Conservation (phyloP, 2,797 vertebrate genomes). For the Esox masquinongy region DNA sequence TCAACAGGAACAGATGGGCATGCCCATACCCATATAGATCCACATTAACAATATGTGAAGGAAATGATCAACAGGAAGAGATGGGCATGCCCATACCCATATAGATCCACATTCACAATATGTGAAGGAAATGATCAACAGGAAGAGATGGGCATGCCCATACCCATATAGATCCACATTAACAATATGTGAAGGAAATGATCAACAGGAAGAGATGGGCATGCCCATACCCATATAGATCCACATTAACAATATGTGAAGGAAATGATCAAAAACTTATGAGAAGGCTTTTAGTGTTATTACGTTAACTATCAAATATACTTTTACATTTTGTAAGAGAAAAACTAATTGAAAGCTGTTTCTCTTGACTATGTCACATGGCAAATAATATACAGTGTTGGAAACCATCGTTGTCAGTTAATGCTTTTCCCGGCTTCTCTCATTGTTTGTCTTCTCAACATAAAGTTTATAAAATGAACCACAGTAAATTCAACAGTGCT, state of each 20-base stretch:
- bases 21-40: background rate
- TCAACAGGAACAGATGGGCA: background rate
- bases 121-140: too few species aligned
- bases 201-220: background rate
- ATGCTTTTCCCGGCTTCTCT: background rate
- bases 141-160: background rate
- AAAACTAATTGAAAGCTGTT: background rate
- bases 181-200: background rate
- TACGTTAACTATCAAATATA: background rate
- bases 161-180: background rate
- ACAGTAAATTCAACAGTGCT: background rate
- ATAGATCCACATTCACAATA: constrained; percentile 2
- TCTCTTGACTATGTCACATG: background rate
- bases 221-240: background rate
- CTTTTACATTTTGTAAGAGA: background rate
- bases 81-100: background rate
- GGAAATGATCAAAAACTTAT: background rate
- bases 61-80: background rate
- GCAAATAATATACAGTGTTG: background rate
- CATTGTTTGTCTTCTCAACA: background rate
- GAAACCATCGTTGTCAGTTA: background rate
- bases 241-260: background rate
- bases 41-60: background rate
- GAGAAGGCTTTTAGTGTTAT: background rate
- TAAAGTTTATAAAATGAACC: background rate